phyloP scores from a whole-genome alignment of 2,113 vertebrate species.

The Anseranas semipalmata region DNA sequence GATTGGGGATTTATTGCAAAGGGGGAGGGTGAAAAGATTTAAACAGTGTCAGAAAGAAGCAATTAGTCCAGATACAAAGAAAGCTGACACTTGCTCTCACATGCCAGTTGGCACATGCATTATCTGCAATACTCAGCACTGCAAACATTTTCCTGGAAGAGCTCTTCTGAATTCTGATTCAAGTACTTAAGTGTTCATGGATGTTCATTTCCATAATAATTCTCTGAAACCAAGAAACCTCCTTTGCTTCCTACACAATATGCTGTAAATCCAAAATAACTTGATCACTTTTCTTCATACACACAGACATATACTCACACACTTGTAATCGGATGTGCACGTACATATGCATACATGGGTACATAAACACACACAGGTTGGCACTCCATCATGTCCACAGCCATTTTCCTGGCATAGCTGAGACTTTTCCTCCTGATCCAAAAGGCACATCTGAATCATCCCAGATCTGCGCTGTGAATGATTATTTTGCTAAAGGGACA shows the following conservation, averaged over 20 bases:
- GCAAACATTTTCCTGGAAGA: constrained; percentile 30
- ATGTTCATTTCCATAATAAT: background rate
- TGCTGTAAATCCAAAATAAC: background rate
- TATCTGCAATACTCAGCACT: background rate
- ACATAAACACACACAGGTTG: background rate
- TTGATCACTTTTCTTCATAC: background rate
- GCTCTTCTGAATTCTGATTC: background rate
- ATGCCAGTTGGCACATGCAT: background rate
- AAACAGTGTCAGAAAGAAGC: constrained; percentile 10
- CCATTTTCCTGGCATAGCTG: background rate
- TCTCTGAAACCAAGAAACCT: background rate
- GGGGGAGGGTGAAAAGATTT: background rate
- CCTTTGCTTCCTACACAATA: background rate
- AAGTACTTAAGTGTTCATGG: background rate
- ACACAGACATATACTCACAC: too few species aligned
- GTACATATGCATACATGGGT: too few species aligned
- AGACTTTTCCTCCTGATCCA: background rate
- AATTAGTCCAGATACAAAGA: constrained; percentile 6
- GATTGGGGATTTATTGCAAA: background rate
- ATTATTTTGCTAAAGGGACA: background rate
- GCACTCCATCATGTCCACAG: background rate
- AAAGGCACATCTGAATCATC: background rate
- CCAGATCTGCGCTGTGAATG: background rate
- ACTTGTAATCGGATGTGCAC: accelerated
- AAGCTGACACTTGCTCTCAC: background rate